Base-by-base conservation (phyloP, 1,140 invertebrate genomes). In the Saccostrea glomerata region DNA sequence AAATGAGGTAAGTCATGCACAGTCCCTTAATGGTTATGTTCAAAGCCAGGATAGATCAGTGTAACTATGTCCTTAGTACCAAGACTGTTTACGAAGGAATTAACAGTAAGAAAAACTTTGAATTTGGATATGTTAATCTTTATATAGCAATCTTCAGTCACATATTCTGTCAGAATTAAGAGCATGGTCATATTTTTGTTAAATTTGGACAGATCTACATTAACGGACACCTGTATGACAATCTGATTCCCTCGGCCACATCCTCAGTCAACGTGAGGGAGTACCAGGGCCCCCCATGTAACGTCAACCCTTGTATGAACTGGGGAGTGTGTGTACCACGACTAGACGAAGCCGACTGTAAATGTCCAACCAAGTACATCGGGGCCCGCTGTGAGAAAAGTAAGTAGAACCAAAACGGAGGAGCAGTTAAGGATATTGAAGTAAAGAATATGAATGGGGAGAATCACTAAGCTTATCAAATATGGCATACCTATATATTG, bases 261-360 rank as follows among this genome's bases (percentile, higher is more conserved):
- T 92, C 93, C n/a, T 92, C 93, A 25, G 89, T 94, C 56, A 95
- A 96, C 90, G 96, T 97, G 0, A 95, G 95, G 23, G 95, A 96
- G 77, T 97, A 97, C 94, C 95, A 96, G 88, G 97, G 97, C 30
- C 95, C 96, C 58, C 97, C 97, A 0, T 98, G 97, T 95, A 96
- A 94, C 70, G 85, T 94, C n/a, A 95, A 95, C 83, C 97, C 97
- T 15, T 98, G 97, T 94, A 95, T 96, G 85, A 97, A 98, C 94
- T 96, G 97, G 56, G 97, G 97, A 0, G 95, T 97, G 73, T 98
- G 97, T 95, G 94, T 97, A 55, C 97, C 97, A n/a, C 95, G 97
- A 86, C 95, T 97, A 20, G 96, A 96, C 83, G 96, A 96, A 88
- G 97, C 96, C 91, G 95, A 96, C 83, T 98, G 97, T 94, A 96